Evolutionary conservation across 2,113 vertebrate genomes (phyloP), one percentile per base, ranked within the genome.

Genomic region (Dryoscopus gambensis): DNA sequence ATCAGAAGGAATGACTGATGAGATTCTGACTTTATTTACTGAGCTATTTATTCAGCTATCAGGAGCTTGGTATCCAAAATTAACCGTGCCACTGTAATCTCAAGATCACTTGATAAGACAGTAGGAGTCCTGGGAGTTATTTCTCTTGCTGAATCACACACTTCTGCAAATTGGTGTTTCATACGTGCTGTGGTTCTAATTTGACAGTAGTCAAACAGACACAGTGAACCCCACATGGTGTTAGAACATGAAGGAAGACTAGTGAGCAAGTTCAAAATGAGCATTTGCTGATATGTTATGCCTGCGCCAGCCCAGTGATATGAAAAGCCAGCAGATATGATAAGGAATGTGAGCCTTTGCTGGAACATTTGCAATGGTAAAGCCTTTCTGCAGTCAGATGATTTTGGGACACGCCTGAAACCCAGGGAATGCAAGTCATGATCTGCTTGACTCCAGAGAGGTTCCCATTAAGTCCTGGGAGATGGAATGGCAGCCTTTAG

Each of bases 21-120:
- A 91, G 91, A 87, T 93, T 80, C 68, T 83, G 39, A 33, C 68
- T 23, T 71, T 91, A 82, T 82, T 96, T 89, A 89, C 67, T 23
- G 30, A 91, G 78, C 68, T 92, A 84, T 87, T 87, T 95, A 65
- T 90, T 91, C 70, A 83, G 23, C 55, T 40, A 56, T 65, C 74
- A 91, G 84, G 88, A 84, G 67, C 35, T 33, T 7, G 13, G 50
- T 53, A 76, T 79, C 84, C 75, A 85, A 79, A 94, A 96, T 89
- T 82, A 96, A 73, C 77, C 0, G 1, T 87, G 74, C 53, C 37
- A 94, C 78, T 89, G 39, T 53, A 85, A 94, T 82, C 50, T 91
- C 55, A 55, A 73, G 49, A 96, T 91, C 75, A 56, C 62, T 91
- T 79, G 70, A 73, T 65, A 87, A 89, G 49, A 69, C 50, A 25